Percentiles rank a stretch among this genome's conserved stretches.
Conservation (phyloP, 2,113 vertebrate species). For the Panurus biarmicus region DNA sequence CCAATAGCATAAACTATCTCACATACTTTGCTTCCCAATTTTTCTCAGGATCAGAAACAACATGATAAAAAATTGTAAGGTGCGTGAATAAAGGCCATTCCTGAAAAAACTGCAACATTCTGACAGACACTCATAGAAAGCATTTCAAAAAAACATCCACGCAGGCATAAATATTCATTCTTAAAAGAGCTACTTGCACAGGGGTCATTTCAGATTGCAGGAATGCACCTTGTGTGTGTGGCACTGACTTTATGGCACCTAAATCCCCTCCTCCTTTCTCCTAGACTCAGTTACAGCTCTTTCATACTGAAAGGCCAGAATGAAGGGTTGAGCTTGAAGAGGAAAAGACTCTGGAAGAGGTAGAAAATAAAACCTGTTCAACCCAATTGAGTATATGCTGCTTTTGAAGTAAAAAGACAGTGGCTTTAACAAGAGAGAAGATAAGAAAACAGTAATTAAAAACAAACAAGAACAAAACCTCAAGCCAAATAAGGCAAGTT, state of each 20-base stretch:
- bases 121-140: slow-evolving; percentile 51
- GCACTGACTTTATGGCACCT: slow-evolving; percentile 52
- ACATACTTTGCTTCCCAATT: slow-evolving; percentile 25
- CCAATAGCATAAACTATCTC: not conserved
- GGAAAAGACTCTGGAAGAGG: not conserved
- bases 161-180: slow-evolving; percentile 52
- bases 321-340: slow-evolving; percentile 2
- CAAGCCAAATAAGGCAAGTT: not conserved
- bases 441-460: not conserved
- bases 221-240: slow-evolving; percentile 35
- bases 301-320: not conserved
- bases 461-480: not conserved
- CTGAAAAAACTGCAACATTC: slow-evolving; percentile 50
- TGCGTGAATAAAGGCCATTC: slow-evolving; percentile 52
- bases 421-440: not conserved
- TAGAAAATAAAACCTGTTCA: not conserved
- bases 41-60: slow-evolving; percentile 56
- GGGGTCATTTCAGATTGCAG: slow-evolving; percentile 57
- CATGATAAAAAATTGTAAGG: slow-evolving; percentile 44
- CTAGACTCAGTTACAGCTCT: not conserved
- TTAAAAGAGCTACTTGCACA: slow-evolving; percentile 31
- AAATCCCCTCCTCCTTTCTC: not conserved
- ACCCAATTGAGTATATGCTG: not conserved
- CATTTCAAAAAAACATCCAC: slow-evolving; percentile 46
- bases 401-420: not conserved